Evolutionary conservation across 2,113 vertebrate species (phyloP), one percentile per base, ranked within the genome.

Genomic region (Anolis sagrei): DNA sequence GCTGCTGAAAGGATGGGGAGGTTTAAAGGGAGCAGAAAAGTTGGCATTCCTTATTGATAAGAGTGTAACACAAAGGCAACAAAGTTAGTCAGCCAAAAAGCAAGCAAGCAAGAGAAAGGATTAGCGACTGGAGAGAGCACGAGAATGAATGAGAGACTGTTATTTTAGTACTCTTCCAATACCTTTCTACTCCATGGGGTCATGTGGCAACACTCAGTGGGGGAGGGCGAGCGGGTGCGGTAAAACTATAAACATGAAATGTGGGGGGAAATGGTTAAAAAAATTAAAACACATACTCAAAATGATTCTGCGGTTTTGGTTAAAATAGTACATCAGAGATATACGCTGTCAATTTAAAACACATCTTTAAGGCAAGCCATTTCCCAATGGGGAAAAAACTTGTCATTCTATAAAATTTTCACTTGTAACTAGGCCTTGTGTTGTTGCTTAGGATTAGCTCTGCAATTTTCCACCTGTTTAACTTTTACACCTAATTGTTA

Each of bases 141-240:
- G 69, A 93, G 89, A 85, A 79, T 81, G 86, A 95, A 87, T 89
- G 86, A 93, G 90, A 89, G 92, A 92, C 93, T 95, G 72, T 91
- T 91, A 95, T 90, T 83, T 90, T 79, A 80, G 91, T 94, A 93
- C 91, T 92, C 69, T 93, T 95, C 92, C 96, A 97, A 95, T 99
- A 99, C 98, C 98, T 99, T 99, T 99, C 98, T 98, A 97, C 97
- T 99, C 98, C 98, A 98, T 89, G 98, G 98, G 93, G 98, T 96
- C 96, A 99, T 98, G 97, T 97, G 97, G 96, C 98, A 99, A 97
- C 98, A 99, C 95, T 99, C 98, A 95, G 97, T 96, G 91, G 98
- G 98, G 96, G 98, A 99, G 93, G 97, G 96, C 93, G 98, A 97
- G 95, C 97, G 97, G 94, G 95, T 96, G 96, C 96, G 97, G 94